These are phyloP conservation scores for Crossaster papposus DNA, from an alignment of 53 echinoderm and acorn worm genomes.

Conservation along the genomic window DNA sequence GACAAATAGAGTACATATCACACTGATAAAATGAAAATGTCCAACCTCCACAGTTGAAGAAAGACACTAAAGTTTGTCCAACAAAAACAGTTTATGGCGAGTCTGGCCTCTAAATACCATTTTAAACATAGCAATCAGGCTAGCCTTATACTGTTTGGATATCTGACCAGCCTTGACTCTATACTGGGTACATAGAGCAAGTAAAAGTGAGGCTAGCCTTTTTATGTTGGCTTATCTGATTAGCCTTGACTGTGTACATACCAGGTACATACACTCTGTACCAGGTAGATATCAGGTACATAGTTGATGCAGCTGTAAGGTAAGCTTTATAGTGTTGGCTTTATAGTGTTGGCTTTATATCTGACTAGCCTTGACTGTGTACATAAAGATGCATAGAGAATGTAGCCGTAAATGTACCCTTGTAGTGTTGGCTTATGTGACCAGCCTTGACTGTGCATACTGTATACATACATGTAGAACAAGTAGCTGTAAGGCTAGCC, in stretches of 20 bases:
- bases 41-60: no score
- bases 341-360: conserved; percentile 98
- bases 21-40: no score
- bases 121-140: no score
- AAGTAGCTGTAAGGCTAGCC: conserved; percentile 93
- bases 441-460: conserved; percentile 64
- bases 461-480: conserved; percentile 91
- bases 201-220: conserved; percentile 94
- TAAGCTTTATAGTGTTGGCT: conserved; percentile 98
- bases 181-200: conserved; percentile 88
- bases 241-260: conserved; percentile 67
- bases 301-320: conserved; percentile 91
- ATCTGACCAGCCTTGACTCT: neutral
- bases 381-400: conserved; percentile 81
- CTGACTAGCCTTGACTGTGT: conserved; percentile 74
- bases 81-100: no score
- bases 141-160: no score
- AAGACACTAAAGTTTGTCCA: no score
- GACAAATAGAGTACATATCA: no score
- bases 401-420: conserved; percentile 71
- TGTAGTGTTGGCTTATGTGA: conserved; percentile 90
- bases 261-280: no score
- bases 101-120: no score
- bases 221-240: conserved; percentile 92
- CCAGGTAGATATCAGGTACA: conserved; percentile 87